Base-by-base conservation (phyloP, 2,888 invertebrate genomes). In the Aleiodes leptofemur region DNA sequence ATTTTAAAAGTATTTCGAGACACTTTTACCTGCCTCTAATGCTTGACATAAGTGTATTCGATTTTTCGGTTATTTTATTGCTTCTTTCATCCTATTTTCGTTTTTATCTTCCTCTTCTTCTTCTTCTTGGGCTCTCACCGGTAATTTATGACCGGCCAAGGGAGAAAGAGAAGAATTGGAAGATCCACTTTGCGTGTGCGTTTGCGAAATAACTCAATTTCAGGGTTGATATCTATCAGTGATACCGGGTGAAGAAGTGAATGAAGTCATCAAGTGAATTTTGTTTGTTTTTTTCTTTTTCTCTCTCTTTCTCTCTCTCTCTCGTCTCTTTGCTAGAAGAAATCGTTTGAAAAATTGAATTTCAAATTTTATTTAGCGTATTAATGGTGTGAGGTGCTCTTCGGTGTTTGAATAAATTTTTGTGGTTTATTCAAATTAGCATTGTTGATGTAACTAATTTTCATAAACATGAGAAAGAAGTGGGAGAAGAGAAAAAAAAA, bases 161-260 rank as follows among this genome's bases (percentile, higher is more conserved):
- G 64, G 64, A 64, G 64, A 64, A 23, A 43, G 43, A 64, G 64
- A 64, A 23, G 64, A 64, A 64, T 64, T 64, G 64, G 64, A 16
- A 48, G 64, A 64, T 64, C 64, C 70, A 53, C 55, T 53, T 70
- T 57, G 70, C 70, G 70, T 56, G 70, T 56, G 55, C 70, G 70
- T 70, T 57, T 64, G 64, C 43, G 64, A 64, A 64, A 64, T 64
- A 43, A 64, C 64, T 64, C 64, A 64, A 64, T 64, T 64, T 48
- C 64, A 14, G 43, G 48, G 64, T 64, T 43, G 64, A 64, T 64
- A 64, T 64, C 64, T 64, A 64, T 64, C 64, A 23, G 43, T 64
- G 64, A 64, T 64, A 64, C 43, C 23, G 64, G 43, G 43, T 43
- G 43, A 43, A 16, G 16, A 64, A 64, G 64, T 16, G 64, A 64